Evolutionary conservation across 2,797 vertebrate genomes (phyloP).

Genomic region (Cephalopachus bancanus): DNA sequence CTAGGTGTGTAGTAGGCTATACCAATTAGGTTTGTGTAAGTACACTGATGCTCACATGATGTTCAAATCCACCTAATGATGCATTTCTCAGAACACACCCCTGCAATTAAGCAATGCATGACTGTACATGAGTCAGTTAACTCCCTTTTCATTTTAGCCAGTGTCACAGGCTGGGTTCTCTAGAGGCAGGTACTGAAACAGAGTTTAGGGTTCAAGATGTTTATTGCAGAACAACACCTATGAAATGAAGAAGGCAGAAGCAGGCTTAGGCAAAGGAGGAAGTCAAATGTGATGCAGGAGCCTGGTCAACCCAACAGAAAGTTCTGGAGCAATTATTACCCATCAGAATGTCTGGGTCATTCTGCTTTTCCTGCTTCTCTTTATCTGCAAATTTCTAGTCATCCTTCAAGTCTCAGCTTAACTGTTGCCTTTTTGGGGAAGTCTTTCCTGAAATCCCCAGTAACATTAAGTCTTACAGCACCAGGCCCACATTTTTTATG

Average conservation of each 20-base stretch:
- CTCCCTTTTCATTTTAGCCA: background rate
- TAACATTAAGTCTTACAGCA: background rate
- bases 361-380: slow-evolving; percentile 20
- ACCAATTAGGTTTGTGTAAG: background rate
- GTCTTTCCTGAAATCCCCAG: background rate
- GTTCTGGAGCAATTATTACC: background rate
- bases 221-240: background rate
- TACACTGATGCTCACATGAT: background rate
- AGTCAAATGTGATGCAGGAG: background rate
- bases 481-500: background rate
- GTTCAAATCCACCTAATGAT: background rate
- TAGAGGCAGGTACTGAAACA: background rate
- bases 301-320: background rate
- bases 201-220: background rate
- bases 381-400: slow-evolving; percentile 5
- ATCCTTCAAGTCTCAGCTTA: slow-evolving; percentile 33
- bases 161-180: background rate
- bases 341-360: background rate
- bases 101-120: background rate
- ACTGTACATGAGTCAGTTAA: slow-evolving; percentile 2
- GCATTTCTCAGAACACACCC: background rate
- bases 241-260: slow-evolving; percentile 17
- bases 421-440: background rate
- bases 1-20: background rate
- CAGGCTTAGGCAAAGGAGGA: background rate